Conservation (phyloP, 2,888 invertebrate genomes). For the Caradrina kadenii region DNA sequence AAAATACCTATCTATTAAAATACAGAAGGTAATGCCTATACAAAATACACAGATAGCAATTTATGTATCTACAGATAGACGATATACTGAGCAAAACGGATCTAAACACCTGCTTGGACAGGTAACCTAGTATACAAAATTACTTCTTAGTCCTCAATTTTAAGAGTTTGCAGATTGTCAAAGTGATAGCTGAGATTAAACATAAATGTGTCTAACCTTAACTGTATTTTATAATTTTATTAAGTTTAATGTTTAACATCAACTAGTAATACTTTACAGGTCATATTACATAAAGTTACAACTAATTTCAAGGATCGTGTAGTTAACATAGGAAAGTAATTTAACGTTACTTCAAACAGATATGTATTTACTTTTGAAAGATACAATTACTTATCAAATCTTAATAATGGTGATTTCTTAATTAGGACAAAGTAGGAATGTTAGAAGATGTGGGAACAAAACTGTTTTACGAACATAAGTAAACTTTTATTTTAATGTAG, state of each 20-base stretch:
- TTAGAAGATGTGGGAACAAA: slow-evolving; percentile 49
- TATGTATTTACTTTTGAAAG: slow-evolving; percentile 85
- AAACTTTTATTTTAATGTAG: slow-evolving; percentile 33
- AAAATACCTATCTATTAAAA: slow-evolving; percentile 78
- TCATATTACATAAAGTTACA: slow-evolving; percentile 66
- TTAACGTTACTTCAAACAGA: slow-evolving; percentile 82
- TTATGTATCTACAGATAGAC: slow-evolving; percentile 61
- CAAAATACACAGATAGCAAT: slow-evolving; percentile 72
- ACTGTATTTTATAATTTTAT: slow-evolving; percentile 60
- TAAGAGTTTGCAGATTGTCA: slow-evolving; percentile 25
- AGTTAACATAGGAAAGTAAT: slow-evolving; percentile 75
- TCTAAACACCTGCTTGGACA: slow-evolving; percentile 51
- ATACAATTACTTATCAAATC: slow-evolving; percentile 73
- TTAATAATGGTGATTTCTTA: slow-evolving; percentile 56
- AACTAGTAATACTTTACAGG: slow-evolving; percentile 84
- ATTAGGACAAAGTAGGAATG: slow-evolving; percentile 53
- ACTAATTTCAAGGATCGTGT: slow-evolving; percentile 66
- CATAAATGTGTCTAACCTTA: slow-evolving; percentile 45
- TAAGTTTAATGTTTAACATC: slow-evolving; percentile 72
- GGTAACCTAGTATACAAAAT: slow-evolving; percentile 36
- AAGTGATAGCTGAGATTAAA: slow-evolving; percentile 30
- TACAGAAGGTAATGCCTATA: slow-evolving; percentile 74
- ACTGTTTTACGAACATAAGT: slow-evolving; percentile 36
- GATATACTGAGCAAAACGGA: slow-evolving; percentile 66
- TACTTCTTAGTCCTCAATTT: slow-evolving; percentile 32